A percentile compares a stretch with the other conserved stretches of the same genome.
These are phyloP conservation scores for Lacerta bilineata DNA, from an alignment of 2,797 vertebrate species.

Conservation along the genomic window DNA sequence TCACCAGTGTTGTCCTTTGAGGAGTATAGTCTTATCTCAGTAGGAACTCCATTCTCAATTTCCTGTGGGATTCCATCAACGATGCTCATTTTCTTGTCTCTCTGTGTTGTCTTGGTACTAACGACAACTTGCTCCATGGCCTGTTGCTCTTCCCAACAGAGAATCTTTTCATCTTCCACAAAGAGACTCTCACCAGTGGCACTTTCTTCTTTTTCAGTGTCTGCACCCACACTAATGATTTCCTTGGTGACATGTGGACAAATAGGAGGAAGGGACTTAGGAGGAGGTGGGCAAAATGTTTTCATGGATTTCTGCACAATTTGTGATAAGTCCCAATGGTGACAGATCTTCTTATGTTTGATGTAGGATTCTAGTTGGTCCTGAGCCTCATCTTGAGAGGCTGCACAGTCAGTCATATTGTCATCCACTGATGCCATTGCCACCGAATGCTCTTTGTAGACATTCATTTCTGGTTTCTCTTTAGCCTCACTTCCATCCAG, in stretches of 20 bases:
- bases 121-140: too few relatives aligned
- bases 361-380: slow-evolving; percentile 61
- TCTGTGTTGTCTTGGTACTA: background rate
- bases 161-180: background rate
- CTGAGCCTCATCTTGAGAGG: slow-evolving; percentile 24
- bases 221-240: background rate
- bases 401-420: background rate
- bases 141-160: background rate
- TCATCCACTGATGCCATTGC: background rate
- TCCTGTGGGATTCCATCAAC: background rate
- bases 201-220: background rate
- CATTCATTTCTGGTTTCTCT: background rate
- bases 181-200: background rate
- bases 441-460: background rate
- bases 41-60: too few relatives aligned
- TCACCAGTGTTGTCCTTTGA: background rate
- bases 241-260: background rate
- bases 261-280: too few relatives aligned
- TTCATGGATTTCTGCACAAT: background rate
- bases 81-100: background rate
- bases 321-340: background rate
- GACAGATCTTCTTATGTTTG: slow-evolving; percentile 52
- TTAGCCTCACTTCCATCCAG: background rate
- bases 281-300: background rate
- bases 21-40: background rate